A percentile compares a stretch with the other conserved stretches of the same genome.
Evolutionary conservation across 2,797 vertebrate genomes (phyloP).

Genomic region (Pipistrellus nathusii): DNA sequence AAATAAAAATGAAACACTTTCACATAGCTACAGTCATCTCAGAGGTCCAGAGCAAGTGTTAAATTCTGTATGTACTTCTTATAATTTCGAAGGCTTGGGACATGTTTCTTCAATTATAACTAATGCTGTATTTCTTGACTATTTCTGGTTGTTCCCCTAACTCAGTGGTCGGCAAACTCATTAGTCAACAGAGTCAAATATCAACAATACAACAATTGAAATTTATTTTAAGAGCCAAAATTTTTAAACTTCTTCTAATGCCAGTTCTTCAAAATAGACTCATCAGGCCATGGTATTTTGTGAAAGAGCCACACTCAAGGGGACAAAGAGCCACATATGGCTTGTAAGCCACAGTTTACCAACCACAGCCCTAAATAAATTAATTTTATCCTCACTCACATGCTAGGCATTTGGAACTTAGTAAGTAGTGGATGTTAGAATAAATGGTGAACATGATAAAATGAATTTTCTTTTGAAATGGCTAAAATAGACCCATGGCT

Average conservation of each 20-base stretch:
- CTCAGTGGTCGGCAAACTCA: not conserved
- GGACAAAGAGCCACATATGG: too few relatives aligned
- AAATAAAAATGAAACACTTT: not conserved
- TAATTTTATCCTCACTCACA: not conserved
- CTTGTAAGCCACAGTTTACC: too few relatives aligned
- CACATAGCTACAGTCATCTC: not conserved
- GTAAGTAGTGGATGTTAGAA: constrained; percentile 1
- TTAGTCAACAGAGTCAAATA: too few relatives aligned
- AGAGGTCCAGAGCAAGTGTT: not conserved
- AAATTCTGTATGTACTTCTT: not conserved
- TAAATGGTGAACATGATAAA: constrained; percentile 19
- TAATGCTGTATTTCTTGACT: not conserved
- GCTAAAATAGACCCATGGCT: not conserved
- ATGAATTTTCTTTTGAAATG: not conserved
- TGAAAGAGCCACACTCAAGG: too few relatives aligned
- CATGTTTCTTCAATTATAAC: not conserved
- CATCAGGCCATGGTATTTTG: too few relatives aligned
- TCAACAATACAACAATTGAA: too few relatives aligned
- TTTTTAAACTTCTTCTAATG: too few relatives aligned
- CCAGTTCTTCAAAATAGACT: too few relatives aligned
- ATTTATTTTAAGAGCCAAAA: too few relatives aligned
- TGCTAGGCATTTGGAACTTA: constrained; percentile 35
- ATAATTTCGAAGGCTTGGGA: constrained; percentile 10
- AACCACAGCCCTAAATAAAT: not conserved
- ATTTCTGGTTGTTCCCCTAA: not conserved